Percentiles rank a stretch among this genome's conserved stretches.
Evolutionary conservation across 2,113 vertebrate species (phyloP).

Genomic region (Cynoglossus semilaevis): DNA sequence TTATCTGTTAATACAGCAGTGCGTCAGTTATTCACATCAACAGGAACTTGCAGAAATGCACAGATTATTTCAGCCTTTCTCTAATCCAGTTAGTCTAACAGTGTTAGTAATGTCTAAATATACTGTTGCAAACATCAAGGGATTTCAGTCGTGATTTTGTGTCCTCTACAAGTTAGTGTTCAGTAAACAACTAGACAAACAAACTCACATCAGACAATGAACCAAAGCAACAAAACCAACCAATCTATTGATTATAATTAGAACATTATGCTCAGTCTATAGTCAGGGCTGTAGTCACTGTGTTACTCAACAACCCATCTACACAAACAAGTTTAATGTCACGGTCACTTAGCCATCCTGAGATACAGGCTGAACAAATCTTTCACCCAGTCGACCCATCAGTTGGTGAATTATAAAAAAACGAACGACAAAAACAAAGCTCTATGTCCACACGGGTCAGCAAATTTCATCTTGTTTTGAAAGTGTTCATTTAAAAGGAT

Average conservation of each 20-base stretch:
- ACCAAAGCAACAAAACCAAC: not conserved
- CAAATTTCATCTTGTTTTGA: too few species aligned
- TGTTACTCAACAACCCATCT: not conserved
- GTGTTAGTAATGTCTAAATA: not conserved
- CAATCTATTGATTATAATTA: not conserved
- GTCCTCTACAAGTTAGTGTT: not conserved
- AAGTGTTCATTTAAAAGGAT: too few species aligned
- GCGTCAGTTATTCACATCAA: constrained; percentile 35
- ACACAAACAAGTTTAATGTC: too few species aligned
- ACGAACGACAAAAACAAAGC: too few species aligned
- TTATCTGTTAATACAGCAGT: constrained; percentile 73
- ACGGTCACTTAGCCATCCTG: too few species aligned
- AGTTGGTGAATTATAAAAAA: too few species aligned
- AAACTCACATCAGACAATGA: not conserved
- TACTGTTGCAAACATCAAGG: constrained; percentile 25
- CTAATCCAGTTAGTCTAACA: constrained; percentile 3
- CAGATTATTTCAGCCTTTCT: constrained; percentile 20
- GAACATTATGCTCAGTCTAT: constrained; percentile 16
- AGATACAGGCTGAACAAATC: too few species aligned
- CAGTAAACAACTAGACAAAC: not conserved
- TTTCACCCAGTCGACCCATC: too few species aligned
- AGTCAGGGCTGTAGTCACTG: constrained; percentile 37
- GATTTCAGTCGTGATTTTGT: not conserved
- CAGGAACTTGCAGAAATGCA: constrained; percentile 9
- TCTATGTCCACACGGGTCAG: too few species aligned